Evolutionary conservation across 2,797 vertebrate species (phyloP), one percentile per base, ranked within the genome.

Genomic region (Aldrovandia affinis): DNA sequence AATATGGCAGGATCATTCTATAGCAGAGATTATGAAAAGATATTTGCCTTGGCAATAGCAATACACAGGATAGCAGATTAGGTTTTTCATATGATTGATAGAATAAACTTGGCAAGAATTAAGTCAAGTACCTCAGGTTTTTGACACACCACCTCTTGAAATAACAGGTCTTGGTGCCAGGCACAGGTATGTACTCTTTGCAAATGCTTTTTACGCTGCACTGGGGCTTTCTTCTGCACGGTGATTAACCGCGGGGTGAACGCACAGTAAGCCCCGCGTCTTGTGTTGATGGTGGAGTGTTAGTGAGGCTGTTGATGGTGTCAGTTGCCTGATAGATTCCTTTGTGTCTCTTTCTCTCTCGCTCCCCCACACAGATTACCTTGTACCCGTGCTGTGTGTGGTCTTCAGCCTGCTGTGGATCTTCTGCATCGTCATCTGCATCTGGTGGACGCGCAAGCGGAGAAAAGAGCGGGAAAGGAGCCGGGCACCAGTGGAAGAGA

Each of bases 361-460:
- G 30, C 47, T 52, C 70, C 42, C 39, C 10, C 77, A 82, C 44
- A 25, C 89, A 99, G 98, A 95, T 85, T 97, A 96, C 91, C 93
- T 99, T 91, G 95, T 98, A 59, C 96, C 96, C 0, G 91, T 96
- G 87, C 94, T 99, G 85, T 97, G 97, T n/a, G 94, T 89, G 0
- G 92, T 97, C 50, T 99, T 98, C 92, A 94, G 95, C 25, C 83
- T 97, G 87, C 95, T 99, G 25, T 99, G 98, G 95, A 90, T 98
- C 90, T 96, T 95, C 84, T 99, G 98, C 75, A 95, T 97, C 75
- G 95, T 95, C 12, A 91, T 98, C 57, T 99, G 97, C 0, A 92
- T 98, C 15, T 98, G 97, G 96, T 99, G 98, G 97, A 97, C 95
- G 1, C 95, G 97, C 70, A 98, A 98, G 88, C 96, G 97, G 86